Evolutionary conservation across 2,113 vertebrate species (phyloP).

Genomic region (Pseudorasbora parva): DNA sequence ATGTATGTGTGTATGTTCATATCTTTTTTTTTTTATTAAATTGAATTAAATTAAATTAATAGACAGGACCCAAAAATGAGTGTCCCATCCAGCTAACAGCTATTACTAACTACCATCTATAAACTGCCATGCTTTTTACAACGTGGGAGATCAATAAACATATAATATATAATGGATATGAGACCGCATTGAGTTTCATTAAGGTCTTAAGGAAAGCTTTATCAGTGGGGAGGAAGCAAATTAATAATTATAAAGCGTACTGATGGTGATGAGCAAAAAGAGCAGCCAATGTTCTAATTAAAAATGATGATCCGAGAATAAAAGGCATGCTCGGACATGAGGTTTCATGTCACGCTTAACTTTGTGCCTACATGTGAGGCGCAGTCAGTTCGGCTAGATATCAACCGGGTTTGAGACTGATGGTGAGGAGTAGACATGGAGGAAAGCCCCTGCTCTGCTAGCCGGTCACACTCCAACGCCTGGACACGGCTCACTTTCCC

Average conservation of each 20-base stretch:
- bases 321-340: conserved; percentile 21
- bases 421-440: conserved; percentile 12
- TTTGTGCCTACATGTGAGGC: not conserved
- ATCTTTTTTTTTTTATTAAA: too few species aligned
- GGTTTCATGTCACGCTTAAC: not conserved
- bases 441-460: conserved; percentile 48
- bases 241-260: conserved; percentile 28
- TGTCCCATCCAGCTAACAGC: too few species aligned
- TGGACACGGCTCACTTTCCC: conserved; percentile 37
- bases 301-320: conserved; percentile 38
- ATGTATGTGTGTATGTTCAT: too few species aligned
- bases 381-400: conserved; percentile 27
- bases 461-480: conserved; percentile 18
- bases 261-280: conserved; percentile 36
- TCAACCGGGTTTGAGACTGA: conserved; percentile 18
- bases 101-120: not conserved
- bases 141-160: not conserved
- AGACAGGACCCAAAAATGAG: too few species aligned
- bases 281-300: conserved; percentile 12
- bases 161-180: not conserved
- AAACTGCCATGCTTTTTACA: not conserved
- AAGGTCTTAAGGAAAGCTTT: not conserved
- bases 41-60: too few species aligned
- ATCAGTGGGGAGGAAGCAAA: conserved; percentile 19
- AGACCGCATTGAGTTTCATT: not conserved